Percentiles rank a stretch among this genome's conserved stretches.
phyloP scores from a whole-genome alignment of 2,113 vertebrate genomes.

The Kryptolebias marmoratus region DNA sequence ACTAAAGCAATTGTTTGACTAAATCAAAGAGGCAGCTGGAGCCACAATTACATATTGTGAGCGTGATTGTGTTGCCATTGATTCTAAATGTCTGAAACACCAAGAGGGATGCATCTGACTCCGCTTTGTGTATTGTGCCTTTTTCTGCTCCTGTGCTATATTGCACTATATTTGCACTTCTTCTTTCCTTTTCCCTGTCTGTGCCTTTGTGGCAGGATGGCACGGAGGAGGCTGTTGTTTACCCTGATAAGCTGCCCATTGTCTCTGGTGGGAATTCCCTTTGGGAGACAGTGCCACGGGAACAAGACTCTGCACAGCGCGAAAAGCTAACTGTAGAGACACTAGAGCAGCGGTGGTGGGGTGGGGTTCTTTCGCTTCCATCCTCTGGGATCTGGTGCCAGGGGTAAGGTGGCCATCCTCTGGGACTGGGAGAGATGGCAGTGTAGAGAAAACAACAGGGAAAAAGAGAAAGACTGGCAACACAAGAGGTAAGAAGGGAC shows the following conservation, averaged over 20 bases:
- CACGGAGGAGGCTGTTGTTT: slow-evolving; percentile 76
- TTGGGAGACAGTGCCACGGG: slow-evolving; percentile 60
- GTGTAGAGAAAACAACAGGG: slow-evolving; percentile 54
- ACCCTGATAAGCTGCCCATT: slow-evolving; percentile 78
- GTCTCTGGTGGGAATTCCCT: slow-evolving; percentile 77
- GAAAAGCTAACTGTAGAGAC: slow-evolving; percentile 45
- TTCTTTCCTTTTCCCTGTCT: slow-evolving; percentile 52
- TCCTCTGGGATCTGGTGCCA: slow-evolving; percentile 69
- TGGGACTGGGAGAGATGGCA: slow-evolving; percentile 47
- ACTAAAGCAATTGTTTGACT: slow-evolving; percentile 73
- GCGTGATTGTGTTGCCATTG: slow-evolving; percentile 72
- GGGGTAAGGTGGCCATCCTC: slow-evolving; percentile 58
- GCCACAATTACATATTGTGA: slow-evolving; percentile 74
- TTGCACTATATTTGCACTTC: slow-evolving; percentile 64
- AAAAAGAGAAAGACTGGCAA: slow-evolving; percentile 29
- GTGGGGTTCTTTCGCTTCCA: slow-evolving; percentile 51
- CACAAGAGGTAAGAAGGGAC: slow-evolving; percentile 10
- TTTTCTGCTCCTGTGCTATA: slow-evolving; percentile 31
- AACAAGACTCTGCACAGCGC: slow-evolving; percentile 39
- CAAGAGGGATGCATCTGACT: slow-evolving; percentile 61
- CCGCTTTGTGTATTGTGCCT: slow-evolving; percentile 44
- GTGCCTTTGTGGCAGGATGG: slow-evolving; percentile 67
- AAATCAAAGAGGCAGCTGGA: slow-evolving; percentile 76
- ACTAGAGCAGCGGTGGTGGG: slow-evolving; percentile 33
- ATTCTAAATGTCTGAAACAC: slow-evolving; percentile 65